A percentile compares a stretch with the other conserved stretches of the same genome.
phyloP scores from a whole-genome alignment of 2,888 invertebrate genomes.

The Leptinotarsa juncta region DNA sequence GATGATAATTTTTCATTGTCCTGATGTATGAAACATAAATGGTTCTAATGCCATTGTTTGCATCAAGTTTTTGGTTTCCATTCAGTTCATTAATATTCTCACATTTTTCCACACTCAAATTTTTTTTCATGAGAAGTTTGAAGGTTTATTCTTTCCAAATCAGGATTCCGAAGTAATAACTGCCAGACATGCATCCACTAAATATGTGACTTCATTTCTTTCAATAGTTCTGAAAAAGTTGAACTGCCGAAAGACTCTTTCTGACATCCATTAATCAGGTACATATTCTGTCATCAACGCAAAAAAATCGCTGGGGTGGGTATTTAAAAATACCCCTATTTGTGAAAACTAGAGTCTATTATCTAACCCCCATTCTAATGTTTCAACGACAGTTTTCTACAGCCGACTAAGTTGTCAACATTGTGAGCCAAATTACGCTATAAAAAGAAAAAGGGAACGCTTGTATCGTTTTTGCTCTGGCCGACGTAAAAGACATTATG shows the following conservation, averaged over 20 bases:
- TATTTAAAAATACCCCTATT: constrained; percentile 8
- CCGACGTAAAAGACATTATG: constrained; percentile 25
- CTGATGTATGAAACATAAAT: too few species aligned
- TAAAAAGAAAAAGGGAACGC: constrained; percentile 36
- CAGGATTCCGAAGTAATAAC: too few species aligned
- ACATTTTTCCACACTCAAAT: too few species aligned
- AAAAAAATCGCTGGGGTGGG: constrained; percentile 11
- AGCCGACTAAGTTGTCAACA: constrained; percentile 37
- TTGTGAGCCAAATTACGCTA: constrained; percentile 36
- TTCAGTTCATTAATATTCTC: too few species aligned
- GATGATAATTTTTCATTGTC: too few species aligned
- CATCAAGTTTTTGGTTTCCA: too few species aligned
- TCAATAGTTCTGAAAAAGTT: neutral
- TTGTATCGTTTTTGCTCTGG: constrained; percentile 36
- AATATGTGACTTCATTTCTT: neutral
- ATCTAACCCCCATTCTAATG: constrained; percentile 35
- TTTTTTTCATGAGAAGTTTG: too few species aligned
- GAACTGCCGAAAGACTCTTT: neutral
- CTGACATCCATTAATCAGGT: neutral
- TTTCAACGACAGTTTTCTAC: constrained; percentile 38
- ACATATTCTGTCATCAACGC: constrained; percentile 4
- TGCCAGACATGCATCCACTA: too few species aligned
- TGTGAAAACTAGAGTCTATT: constrained; percentile 5
- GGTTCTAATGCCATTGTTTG: too few species aligned
- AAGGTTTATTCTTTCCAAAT: too few species aligned